Evolutionary conservation across 64 coral and sea anemone genomes (phyloP).

Genomic region (Dendrophyllia cribrosa): DNA sequence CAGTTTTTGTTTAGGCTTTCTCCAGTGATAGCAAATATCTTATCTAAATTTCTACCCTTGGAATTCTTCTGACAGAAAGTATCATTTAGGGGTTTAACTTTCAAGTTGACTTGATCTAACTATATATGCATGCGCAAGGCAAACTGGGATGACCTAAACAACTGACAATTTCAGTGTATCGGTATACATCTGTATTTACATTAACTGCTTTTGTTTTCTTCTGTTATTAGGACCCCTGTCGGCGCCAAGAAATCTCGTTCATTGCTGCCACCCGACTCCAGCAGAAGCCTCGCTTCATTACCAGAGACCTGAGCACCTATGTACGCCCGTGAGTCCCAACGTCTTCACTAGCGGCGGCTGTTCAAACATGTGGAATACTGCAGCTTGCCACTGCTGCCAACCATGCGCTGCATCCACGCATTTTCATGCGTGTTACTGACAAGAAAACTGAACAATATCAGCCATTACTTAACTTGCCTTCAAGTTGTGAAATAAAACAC

Average conservation of each 20-base stretch:
- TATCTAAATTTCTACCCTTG: too few species aligned
- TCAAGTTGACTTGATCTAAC: too few species aligned
- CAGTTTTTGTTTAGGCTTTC: too few species aligned
- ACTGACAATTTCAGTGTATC: too few species aligned
- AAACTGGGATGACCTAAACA: too few species aligned
- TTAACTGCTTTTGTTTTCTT: neutral
- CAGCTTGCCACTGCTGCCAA: constrained; percentile 14
- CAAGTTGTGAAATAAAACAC: neutral
- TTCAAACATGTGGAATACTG: neutral
- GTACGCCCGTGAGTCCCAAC: neutral
- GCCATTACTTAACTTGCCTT: neutral
- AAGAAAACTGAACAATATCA: neutral
- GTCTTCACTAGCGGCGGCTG: neutral
- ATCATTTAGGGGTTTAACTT: too few species aligned
- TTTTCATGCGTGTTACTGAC: constrained; percentile 40
- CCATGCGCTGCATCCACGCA: constrained; percentile 32
- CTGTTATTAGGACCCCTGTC: neutral
- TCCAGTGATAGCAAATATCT: too few species aligned
- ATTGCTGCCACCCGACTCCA: constrained; percentile 3
- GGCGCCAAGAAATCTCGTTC: constrained; percentile 5
- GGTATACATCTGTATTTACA: too few species aligned
- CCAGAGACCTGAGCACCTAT: constrained; percentile 32
- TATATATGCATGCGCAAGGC: too few species aligned
- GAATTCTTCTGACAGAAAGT: too few species aligned
- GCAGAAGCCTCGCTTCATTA: neutral